Base-by-base conservation (phyloP, 2,888 invertebrate species). In the Agrotis puta region DNA sequence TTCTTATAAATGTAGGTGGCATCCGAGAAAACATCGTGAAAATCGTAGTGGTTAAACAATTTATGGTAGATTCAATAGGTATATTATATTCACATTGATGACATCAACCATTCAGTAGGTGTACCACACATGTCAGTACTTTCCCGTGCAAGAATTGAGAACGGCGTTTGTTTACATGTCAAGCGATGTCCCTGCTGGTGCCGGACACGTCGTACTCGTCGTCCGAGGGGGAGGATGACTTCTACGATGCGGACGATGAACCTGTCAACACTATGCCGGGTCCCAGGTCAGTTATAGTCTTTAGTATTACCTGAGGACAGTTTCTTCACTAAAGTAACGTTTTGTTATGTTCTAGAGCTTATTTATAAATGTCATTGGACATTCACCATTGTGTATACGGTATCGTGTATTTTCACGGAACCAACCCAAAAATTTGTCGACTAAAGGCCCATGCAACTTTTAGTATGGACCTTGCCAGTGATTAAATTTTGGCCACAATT, bases 121-220 rank as follows among this genome's bases (percentile, higher is more conserved):
- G n/a, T 13, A 33, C 33, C n/a, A 33, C 33, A 56, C 14, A 56
- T n/a, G n/a, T 18, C 13, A n/a, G 33, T n/a, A 33, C 13, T 77
- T 24, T n/a, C 48, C 18, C 33, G 5, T 22, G 24, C n/a, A 18
- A 13, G 67, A 59, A 68, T 75, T 68, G 59, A 81, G 27, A 64
- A 66, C 43, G 7, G 27, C 7, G 45, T 74, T 61, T 64, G 39
- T 66, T 61, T 65, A 14, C 86, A 94, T 96, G 94, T 80, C 89
- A 94, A 86, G 95, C 96, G 73, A 97, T 97, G 94, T 97, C 97
- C 70, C 96, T 97, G 73, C 96, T 97, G 71, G 98, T 98, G 33
- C 99, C 99, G 57, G 98, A 98, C 89, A 98, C 98, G 74, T 99
- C 99, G 1, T 99, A 99, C 94, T 99, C 99, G n/a, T 99, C 99